Evolutionary conservation across 2,888 invertebrate genomes (phyloP), one percentile per base, ranked within the genome.

Genomic region (Eupithecia centaureata): DNA sequence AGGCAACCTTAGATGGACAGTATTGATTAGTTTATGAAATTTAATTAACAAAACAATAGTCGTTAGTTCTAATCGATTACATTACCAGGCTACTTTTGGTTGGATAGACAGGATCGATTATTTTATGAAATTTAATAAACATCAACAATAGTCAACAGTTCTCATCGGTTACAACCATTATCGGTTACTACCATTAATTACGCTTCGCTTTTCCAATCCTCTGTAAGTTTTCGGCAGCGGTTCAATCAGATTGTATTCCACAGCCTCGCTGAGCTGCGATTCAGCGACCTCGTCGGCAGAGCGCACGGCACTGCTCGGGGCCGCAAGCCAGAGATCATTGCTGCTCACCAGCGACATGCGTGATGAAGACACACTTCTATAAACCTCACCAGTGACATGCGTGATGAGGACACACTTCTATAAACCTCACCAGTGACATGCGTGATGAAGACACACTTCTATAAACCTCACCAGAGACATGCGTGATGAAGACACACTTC

Each of bases 361-460:
- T 79, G 97, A 97, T 83, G 97, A 97, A 89, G 97, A 97, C 80
- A 97, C 97, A 15, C 94, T 97, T 63, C 96, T 97, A 77, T 97
- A 32, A 59, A n/a, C 18, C 15, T 61, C 10, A 22, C n/a, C n/a
- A n/a, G n/a, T n/a, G n/a, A n/a, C n/a, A n/a, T n/a, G n/a, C n/a
- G n/a, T n/a, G n/a, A n/a, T n/a, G n/a, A n/a, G n/a, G n/a, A n/a
- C n/a, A n/a, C n/a, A n/a, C n/a, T n/a, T n/a, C n/a, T n/a, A n/a
- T n/a, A n/a, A n/a, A n/a, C 18, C 15, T 61, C 10, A 22, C n/a
- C n/a, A n/a, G n/a, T n/a, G n/a, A n/a, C n/a, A n/a, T n/a, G n/a
- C n/a, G n/a, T n/a, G n/a, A n/a, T n/a, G n/a, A n/a, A n/a, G n/a
- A n/a, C n/a, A n/a, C n/a, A n/a, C n/a, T n/a, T n/a, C n/a, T n/a